phyloP scores from a whole-genome alignment of 2,888 invertebrate genomes.

The Brachynemurus nebulosus region DNA sequence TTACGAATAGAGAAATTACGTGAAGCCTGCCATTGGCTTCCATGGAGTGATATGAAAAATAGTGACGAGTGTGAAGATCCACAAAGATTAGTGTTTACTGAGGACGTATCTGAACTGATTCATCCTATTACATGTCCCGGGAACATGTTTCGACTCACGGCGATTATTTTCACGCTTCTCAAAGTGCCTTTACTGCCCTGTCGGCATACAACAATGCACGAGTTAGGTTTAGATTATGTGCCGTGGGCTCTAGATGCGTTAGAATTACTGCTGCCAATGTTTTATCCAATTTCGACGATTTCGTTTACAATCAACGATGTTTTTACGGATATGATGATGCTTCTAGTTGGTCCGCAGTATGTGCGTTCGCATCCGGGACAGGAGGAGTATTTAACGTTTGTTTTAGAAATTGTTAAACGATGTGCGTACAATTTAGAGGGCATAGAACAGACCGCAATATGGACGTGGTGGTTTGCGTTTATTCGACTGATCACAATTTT shows the following conservation, averaged over 20 bases:
- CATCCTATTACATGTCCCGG: conserved; percentile 46
- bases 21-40: conserved; percentile 58
- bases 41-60: conserved; percentile 33
- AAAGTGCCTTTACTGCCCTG: conserved; percentile 45
- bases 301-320: conserved; percentile 27
- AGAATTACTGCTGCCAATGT: conserved; percentile 34
- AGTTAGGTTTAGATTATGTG: conserved; percentile 31
- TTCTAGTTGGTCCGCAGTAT: conserved; percentile 41
- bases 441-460: conserved; percentile 37
- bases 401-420: conserved; percentile 36
- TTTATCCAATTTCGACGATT: conserved; percentile 27
- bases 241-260: conserved; percentile 36
- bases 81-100: conserved; percentile 48
- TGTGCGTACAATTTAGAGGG: conserved; percentile 24
- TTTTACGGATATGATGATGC: conserved; percentile 29
- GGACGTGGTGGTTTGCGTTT: conserved; percentile 49
- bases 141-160: conserved; percentile 44
- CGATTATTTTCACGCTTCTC: conserved; percentile 39
- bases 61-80: conserved; percentile 49
- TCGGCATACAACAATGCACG: conserved; percentile 31
- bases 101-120: conserved; percentile 51
- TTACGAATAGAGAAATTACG: conserved; percentile 57
- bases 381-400: conserved; percentile 41
- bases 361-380: conserved; percentile 41
- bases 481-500: conserved; percentile 39